These are phyloP conservation scores for cattle (Bos taurus) DNA, from an alignment of 2,113 vertebrate genomes.

Conservation along the genomic window DNA sequence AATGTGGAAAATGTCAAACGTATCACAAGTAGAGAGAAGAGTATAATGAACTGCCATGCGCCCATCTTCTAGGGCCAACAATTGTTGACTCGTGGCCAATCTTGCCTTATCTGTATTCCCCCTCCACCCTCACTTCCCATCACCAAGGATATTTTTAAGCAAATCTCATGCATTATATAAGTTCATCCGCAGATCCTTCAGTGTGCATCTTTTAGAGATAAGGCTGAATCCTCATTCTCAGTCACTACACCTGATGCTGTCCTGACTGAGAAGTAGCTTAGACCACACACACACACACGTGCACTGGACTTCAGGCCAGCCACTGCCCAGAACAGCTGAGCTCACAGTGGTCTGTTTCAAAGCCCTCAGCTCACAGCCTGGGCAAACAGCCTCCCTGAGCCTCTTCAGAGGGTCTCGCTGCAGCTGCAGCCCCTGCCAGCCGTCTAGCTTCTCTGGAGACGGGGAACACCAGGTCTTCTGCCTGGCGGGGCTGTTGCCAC, in stretches of 20 bases:
- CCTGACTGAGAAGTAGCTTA: not conserved
- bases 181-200: not conserved
- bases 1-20: not conserved
- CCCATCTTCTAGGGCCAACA: not conserved
- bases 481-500: not conserved
- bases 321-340: not conserved
- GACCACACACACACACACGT: fast-evolving
- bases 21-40: not conserved
- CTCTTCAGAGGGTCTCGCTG: not conserved
- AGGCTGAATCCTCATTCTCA: not conserved
- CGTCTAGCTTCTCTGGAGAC: not conserved
- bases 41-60: fast-evolving
- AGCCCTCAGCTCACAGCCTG: not conserved
- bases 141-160: not conserved
- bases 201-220: not conserved
- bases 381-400: not conserved
- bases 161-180: not conserved
- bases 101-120: not conserved
- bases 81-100: not conserved
- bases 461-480: not conserved
- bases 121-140: not conserved
- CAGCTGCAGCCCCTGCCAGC: not conserved
- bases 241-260: not conserved
- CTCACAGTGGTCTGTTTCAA: not conserved
- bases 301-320: not conserved